Evolutionary conservation across 2,113 vertebrate species (phyloP).

Genomic region (Atrichornis clamosus): DNA sequence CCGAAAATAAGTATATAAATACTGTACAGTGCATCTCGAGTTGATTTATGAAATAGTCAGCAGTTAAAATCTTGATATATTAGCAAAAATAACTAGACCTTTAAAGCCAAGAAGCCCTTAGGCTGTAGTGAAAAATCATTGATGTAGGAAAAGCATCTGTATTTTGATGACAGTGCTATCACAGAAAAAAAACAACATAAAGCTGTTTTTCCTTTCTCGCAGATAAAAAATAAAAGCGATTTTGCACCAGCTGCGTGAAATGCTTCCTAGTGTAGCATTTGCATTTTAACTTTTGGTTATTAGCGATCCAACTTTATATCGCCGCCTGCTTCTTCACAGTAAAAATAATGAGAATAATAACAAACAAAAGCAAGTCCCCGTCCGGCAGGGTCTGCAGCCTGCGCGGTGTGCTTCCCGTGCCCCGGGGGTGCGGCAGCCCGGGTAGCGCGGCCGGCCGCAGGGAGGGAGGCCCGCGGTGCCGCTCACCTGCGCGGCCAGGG

Average conservation of each 20-base stretch:
- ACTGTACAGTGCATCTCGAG: not conserved
- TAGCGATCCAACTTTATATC: not conserved
- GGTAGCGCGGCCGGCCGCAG: not conserved
- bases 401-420: not conserved
- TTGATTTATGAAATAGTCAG: not conserved
- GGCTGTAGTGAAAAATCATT: not conserved
- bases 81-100: conserved; percentile 3
- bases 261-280: not conserved
- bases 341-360: not conserved
- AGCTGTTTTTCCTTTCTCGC: not conserved
- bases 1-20: not conserved
- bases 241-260: not conserved
- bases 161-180: not conserved
- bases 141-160: not conserved
- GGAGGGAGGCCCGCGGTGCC: not conserved
- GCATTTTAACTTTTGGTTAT: not conserved
- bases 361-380: not conserved
- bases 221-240: not conserved
- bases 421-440: not conserved
- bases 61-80: not conserved
- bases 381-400: not conserved
- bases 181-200: not conserved
- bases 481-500: not conserved
- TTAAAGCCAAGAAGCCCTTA: not conserved
- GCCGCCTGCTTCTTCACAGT: not conserved